A percentile compares a stretch with the other conserved stretches of the same genome.
phyloP scores from a whole-genome alignment of 2,888 invertebrate genomes.

The Epinotia bilunana region DNA sequence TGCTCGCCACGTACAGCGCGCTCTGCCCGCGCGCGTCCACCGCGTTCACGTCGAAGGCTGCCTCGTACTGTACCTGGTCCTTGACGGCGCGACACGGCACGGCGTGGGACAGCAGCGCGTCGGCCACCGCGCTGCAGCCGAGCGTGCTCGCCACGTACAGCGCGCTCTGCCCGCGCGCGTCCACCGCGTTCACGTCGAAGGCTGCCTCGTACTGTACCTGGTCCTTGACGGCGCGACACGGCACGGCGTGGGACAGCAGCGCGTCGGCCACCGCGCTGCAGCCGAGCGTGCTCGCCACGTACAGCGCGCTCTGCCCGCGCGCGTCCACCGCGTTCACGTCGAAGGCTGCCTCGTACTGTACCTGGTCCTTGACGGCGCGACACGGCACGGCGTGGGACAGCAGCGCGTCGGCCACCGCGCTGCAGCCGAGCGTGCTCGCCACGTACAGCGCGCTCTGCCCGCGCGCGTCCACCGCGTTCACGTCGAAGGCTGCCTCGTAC shows the following conservation, averaged over 20 bases:
- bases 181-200: slow-evolving; percentile 96
- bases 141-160: slow-evolving; percentile 95
- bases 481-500: slow-evolving; percentile 95
- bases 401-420: slow-evolving; percentile 90
- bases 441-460: slow-evolving; percentile 96
- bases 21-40: slow-evolving; percentile 96
- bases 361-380: slow-evolving; percentile 42
- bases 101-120: slow-evolving; percentile 85
- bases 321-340: slow-evolving; percentile 96
- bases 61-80: slow-evolving; percentile 86
- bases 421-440: slow-evolving; percentile 93
- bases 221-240: slow-evolving; percentile 42
- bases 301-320: slow-evolving; percentile 95
- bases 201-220: slow-evolving; percentile 89
- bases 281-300: slow-evolving; percentile 94
- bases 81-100: slow-evolving; percentile 46
- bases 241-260: slow-evolving; percentile 78
- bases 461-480: slow-evolving; percentile 95
- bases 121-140: slow-evolving; percentile 91
- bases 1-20: slow-evolving; percentile 94
- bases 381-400: slow-evolving; percentile 66
- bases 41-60: slow-evolving; percentile 97
- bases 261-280: slow-evolving; percentile 91
- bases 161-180: slow-evolving; percentile 95
- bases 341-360: slow-evolving; percentile 93